phyloP scores from a whole-genome alignment of 2,888 invertebrate species.

The Pseudococcus longispinus region DNA sequence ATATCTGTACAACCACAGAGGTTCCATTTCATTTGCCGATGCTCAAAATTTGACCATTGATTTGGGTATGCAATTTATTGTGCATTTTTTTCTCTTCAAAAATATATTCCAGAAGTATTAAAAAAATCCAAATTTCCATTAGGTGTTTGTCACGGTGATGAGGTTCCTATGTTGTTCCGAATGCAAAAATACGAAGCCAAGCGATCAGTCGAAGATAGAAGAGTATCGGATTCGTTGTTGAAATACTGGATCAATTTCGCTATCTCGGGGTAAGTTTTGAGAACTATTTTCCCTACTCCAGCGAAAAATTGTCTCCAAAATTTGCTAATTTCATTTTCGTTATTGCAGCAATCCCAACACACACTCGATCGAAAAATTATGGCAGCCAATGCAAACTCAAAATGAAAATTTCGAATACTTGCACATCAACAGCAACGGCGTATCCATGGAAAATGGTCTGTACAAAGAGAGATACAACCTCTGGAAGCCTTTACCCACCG shows the following conservation, averaged over 20 bases:
- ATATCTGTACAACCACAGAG: background rate
- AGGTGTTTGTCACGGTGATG: conserved; percentile 4
- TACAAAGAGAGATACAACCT: background rate
- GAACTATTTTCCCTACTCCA: too few species aligned
- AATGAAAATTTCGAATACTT: conserved; percentile 12
- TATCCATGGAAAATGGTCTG: background rate
- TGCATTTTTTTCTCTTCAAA: too few species aligned
- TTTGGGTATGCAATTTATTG: background rate
- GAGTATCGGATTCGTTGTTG: conserved; percentile 32
- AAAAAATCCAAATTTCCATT: background rate
- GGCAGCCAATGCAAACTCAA: conserved; percentile 2
- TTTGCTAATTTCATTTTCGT: background rate
- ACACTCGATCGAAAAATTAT: background rate
- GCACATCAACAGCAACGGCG: background rate
- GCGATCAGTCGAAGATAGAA: background rate
- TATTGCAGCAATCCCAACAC: conserved; percentile 47
- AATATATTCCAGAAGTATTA: background rate
- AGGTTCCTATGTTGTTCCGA: background rate
- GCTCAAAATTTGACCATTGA: background rate
- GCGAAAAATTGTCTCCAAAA: too few species aligned
- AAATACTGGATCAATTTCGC: conserved; percentile 53
- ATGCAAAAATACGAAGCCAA: background rate
- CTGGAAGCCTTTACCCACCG: background rate
- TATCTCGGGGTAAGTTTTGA: background rate
- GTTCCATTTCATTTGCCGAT: background rate